Evolutionary conservation across 2,888 invertebrate genomes (phyloP).

Genomic region (Amblyjoppa fuscipennis): DNA sequence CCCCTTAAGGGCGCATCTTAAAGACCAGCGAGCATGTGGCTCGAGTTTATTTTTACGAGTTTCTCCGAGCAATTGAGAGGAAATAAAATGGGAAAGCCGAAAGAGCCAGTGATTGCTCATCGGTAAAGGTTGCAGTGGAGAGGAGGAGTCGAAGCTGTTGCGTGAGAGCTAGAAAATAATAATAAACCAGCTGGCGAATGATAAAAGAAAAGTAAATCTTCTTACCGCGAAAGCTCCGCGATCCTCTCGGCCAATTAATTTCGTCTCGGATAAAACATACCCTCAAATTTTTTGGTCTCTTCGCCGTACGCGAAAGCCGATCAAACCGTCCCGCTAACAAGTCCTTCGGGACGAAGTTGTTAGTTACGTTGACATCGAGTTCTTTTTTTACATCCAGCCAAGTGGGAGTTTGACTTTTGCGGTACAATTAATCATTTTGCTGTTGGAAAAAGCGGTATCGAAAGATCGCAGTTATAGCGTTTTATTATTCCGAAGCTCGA

Average conservation of each 20-base stretch:
- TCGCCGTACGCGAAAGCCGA: conserved; percentile 30
- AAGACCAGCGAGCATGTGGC: conserved; percentile 49
- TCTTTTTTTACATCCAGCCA: not conserved
- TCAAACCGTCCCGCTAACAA: conserved; percentile 67
- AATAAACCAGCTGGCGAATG: conserved; percentile 28
- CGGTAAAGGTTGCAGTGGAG: not conserved
- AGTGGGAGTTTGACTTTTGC: not conserved
- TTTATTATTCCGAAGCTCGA: not conserved
- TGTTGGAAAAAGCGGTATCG: not conserved
- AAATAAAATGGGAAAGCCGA: conserved; percentile 14
- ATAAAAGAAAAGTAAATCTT: conserved; percentile 55
- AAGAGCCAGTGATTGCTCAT: not conserved
- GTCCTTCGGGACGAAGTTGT: conserved; percentile 64
- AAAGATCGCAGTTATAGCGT: not conserved
- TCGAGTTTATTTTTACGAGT: conserved; percentile 50
- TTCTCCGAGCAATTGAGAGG: conserved; percentile 31
- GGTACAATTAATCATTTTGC: not conserved
- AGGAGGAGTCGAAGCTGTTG: not conserved
- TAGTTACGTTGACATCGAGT: not conserved
- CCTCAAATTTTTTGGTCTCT: not conserved
- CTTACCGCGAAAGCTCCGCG: conserved; percentile 54
- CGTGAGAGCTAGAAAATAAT: not conserved
- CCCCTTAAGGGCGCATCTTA: too few species aligned
- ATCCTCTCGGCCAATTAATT: conserved; percentile 65
- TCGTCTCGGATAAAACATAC: conserved; percentile 28